phyloP scores from a whole-genome alignment of 1,140 invertebrate genomes.

The Phocides pigmalion region DNA sequence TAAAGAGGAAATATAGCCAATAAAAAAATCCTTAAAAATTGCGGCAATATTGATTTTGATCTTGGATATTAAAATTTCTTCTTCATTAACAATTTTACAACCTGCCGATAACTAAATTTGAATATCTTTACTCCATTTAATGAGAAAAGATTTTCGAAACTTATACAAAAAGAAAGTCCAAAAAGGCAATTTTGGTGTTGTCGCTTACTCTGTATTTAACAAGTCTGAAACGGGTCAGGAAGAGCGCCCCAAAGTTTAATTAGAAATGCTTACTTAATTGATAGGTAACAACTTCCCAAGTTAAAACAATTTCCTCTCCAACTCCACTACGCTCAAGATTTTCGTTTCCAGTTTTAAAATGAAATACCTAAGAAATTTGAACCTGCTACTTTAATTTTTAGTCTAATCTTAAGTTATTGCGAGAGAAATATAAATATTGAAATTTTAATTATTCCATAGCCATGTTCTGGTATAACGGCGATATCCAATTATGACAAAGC shows the following conservation, averaged over 20 bases:
- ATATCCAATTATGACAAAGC: too few relatives aligned
- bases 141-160: constrained; percentile 9
- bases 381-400: neutral
- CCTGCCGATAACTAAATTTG: neutral
- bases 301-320: constrained; percentile 56
- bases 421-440: too few relatives aligned
- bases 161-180: constrained; percentile 9
- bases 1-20: too few relatives aligned
- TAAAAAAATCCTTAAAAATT: neutral
- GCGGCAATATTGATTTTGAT: too few relatives aligned
- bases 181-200: constrained; percentile 24
- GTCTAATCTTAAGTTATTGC: neutral
- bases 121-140: neutral
- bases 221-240: constrained; percentile 36
- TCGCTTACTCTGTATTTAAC: constrained; percentile 30
- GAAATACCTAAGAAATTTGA: constrained; percentile 13
- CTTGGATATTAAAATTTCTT: neutral
- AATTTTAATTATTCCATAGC: too few relatives aligned
- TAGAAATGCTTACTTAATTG: constrained; percentile 74
- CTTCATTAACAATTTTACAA: constrained; percentile 1
- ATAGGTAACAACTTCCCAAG: constrained; percentile 65
- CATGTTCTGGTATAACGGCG: too few relatives aligned
- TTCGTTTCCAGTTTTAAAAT: constrained; percentile 36
- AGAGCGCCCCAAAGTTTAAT: constrained; percentile 67
- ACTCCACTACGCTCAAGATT: constrained; percentile 45